Evolutionary conservation across 2,113 vertebrate genomes (phyloP).

Genomic region (Marmota monax): DNA sequence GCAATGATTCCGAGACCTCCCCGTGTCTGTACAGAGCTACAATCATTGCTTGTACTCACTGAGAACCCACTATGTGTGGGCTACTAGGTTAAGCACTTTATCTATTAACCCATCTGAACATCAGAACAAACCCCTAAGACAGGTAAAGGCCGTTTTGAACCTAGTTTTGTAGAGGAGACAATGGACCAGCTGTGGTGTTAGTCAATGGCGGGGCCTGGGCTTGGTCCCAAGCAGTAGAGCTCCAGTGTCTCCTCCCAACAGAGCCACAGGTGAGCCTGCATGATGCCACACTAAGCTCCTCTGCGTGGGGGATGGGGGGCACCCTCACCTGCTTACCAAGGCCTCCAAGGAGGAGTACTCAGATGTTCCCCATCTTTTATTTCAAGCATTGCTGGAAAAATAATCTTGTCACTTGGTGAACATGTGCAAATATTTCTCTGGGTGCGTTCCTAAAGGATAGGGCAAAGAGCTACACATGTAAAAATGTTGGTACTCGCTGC

Average conservation of each 20-base stretch:
- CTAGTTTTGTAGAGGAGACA: background rate
- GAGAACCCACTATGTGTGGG: background rate
- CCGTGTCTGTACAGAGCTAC: background rate
- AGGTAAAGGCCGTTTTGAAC: background rate
- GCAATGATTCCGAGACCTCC: background rate
- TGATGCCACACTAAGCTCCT: accelerated
- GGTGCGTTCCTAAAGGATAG: background rate
- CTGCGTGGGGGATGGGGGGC: accelerated
- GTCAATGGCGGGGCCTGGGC: background rate
- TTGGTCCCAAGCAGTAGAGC: too few species aligned
- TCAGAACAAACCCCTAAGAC: background rate
- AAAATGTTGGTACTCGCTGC: background rate
- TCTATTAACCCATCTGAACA: background rate
- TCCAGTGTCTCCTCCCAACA: background rate
- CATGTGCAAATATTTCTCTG: background rate
- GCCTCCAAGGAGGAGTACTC: background rate
- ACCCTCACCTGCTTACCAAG: background rate
- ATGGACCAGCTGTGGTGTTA: too few species aligned
- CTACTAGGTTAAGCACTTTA: background rate
- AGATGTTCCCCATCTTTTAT: background rate
- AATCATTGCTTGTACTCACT: background rate
- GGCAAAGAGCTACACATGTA: background rate
- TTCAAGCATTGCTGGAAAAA: background rate
- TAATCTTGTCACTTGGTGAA: background rate
- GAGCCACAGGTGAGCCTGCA: too few species aligned